Base-by-base conservation (phyloP, 2,113 vertebrate species). In the Daboia siamensis region DNA sequence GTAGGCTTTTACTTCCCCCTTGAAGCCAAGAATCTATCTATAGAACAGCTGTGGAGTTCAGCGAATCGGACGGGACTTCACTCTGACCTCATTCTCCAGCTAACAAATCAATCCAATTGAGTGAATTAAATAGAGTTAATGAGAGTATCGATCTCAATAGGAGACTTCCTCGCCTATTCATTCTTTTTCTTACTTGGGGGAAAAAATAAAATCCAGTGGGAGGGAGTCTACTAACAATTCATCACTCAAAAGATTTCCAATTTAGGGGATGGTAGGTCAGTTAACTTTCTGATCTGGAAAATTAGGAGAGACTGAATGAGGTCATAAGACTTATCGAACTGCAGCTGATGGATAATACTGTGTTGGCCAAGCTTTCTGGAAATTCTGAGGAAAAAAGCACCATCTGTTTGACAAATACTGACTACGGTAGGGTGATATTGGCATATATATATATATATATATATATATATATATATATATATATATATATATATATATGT, bases 221-320 rank as follows among this genome's bases (percentile, higher is more conserved):
- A 99, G 98, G 94, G 69, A 80, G 33, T 97, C 98, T 17, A 97
- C 95, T 69, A 99, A 96, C 4, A 99, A 95, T 91, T 98, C 98
- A 92, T 97, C 97, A 95, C 98, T 98, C 20, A 97, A 95, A 52
- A 98, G 96, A 80, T 96, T 97, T 95, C 97, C 96, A 95, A 99
- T 97, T 94, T 98, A 97, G 17, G 97, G 97, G 89, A 98, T 97
- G 0, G 98, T 98, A 90, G 95, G 94, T 86, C 91, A 90, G 44
- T 98, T 97, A 93, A 99, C 98, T 8, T 98, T 97, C 97, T 98
- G 98, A 97, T 99, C 98, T 94, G 98, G 97, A 96, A 99, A 99
- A 96, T 98, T 99, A 93, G 94, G 91, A 92, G 17, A 96, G 92
- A 96, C 92, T 54, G 95, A 94, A 95, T 29, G 90, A 80, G 56